phyloP scores from a whole-genome alignment of 2,113 vertebrate species.

The Poeciliopsis occidentalis region DNA sequence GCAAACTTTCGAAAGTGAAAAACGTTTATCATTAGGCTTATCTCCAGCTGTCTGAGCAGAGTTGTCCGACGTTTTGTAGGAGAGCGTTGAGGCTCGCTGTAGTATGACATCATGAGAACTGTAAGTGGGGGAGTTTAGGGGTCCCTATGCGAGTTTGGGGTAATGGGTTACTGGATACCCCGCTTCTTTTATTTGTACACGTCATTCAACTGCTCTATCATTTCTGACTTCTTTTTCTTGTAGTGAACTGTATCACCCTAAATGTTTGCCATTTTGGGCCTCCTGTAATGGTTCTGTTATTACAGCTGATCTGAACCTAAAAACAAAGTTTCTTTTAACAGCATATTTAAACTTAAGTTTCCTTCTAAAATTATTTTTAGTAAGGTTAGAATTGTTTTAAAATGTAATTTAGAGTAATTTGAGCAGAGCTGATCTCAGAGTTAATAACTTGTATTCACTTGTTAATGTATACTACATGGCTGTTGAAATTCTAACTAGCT shows the following conservation, averaged over 20 bases:
- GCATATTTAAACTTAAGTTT: too few relatives aligned
- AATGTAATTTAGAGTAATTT: too few relatives aligned
- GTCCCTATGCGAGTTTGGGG: constrained; percentile 49
- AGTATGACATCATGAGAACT: constrained; percentile 78
- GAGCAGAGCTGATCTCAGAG: too few relatives aligned
- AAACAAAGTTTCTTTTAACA: too few relatives aligned
- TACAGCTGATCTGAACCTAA: too few relatives aligned
- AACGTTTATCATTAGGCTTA: constrained; percentile 56
- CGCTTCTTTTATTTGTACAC: neutral
- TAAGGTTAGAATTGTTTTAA: too few relatives aligned
- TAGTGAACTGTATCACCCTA: neutral
- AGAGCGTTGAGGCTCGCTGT: constrained; percentile 27
- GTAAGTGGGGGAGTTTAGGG: constrained; percentile 44
- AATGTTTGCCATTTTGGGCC: neutral
- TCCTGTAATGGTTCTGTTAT: neutral
- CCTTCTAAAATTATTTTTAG: too few relatives aligned
- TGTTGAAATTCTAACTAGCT: too few relatives aligned
- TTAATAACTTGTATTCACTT: too few relatives aligned
- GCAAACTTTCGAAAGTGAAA: constrained; percentile 21
- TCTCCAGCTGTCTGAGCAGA: constrained; percentile 37
- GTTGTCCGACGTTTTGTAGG: constrained; percentile 39
- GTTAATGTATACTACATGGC: too few relatives aligned
- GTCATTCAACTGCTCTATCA: neutral
- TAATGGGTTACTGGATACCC: constrained; percentile 78
- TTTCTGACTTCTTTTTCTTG: neutral